Percentiles rank a stretch among this genome's conserved stretches.
These are phyloP conservation scores for Crypturellus tataupa DNA, from an alignment of 2,797 vertebrate genomes.

Conservation along the genomic window DNA sequence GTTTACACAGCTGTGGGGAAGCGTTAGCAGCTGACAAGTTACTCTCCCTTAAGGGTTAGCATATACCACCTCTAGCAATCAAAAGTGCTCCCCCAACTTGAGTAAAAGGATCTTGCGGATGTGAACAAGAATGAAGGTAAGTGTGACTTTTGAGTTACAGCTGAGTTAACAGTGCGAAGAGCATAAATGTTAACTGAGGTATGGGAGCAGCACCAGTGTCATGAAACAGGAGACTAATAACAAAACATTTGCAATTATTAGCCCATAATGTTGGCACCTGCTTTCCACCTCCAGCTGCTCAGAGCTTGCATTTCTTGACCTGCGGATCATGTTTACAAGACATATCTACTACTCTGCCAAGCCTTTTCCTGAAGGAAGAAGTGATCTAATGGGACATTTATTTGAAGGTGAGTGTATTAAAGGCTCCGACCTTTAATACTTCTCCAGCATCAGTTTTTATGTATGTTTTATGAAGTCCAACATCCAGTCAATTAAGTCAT, in stretches of 20 bases:
- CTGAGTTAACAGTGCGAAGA: fast-evolving
- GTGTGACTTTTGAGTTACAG: background rate
- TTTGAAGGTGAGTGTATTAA: background rate
- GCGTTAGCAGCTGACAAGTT: slow-evolving; percentile 64
- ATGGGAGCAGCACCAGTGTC: background rate
- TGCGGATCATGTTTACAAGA: background rate
- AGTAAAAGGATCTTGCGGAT: background rate
- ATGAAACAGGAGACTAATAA: background rate
- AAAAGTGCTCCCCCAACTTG: background rate
- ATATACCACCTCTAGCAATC: background rate
- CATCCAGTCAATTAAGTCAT: background rate
- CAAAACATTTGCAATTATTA: slow-evolving; percentile 1
- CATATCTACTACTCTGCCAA: background rate
- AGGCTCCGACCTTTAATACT: background rate
- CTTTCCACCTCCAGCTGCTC: slow-evolving; percentile 16
- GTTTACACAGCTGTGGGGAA: slow-evolving; percentile 70
- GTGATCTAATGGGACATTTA: background rate
- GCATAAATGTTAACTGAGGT: background rate
- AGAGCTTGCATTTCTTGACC: background rate
- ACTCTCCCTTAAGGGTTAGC: background rate
- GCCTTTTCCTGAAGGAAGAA: background rate
- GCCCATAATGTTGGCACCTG: background rate
- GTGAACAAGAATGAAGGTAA: background rate
- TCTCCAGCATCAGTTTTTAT: background rate
- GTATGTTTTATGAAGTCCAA: background rate